A percentile compares a stretch with the other conserved stretches of the same genome.
Conservation (phyloP, 2,888 invertebrate species). For the Molanna angustata region DNA sequence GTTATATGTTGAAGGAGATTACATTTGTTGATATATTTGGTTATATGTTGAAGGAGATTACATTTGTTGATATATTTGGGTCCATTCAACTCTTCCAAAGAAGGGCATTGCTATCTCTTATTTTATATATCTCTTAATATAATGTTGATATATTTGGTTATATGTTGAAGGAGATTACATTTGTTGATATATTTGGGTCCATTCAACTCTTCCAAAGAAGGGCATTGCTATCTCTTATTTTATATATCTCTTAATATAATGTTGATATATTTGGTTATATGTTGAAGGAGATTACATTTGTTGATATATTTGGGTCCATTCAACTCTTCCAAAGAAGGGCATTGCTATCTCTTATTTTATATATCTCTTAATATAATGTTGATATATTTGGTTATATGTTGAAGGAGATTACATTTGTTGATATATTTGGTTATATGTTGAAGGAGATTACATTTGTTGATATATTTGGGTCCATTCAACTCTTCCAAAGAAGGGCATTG, state of each 20-base stretch:
- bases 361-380: not conserved
- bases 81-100: not conserved
- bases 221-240: not conserved
- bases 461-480: too few relatives aligned
- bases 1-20: not conserved
- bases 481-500: not conserved
- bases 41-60: not conserved
- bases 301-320: too few relatives aligned
- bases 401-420: too few relatives aligned
- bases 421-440: not conserved
- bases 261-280: not conserved
- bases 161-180: too few relatives aligned
- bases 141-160: not conserved
- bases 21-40: not conserved
- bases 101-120: not conserved
- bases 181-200: too few relatives aligned
- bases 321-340: not conserved
- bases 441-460: too few relatives aligned
- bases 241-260: not conserved
- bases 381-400: not conserved
- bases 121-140: not conserved
- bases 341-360: slow-evolving; percentile 1
- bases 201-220: not conserved
- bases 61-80: too few relatives aligned
- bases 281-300: too few relatives aligned